Evolutionary conservation across 2,797 vertebrate genomes (phyloP).

Genomic region (Onychomys torridus): DNA sequence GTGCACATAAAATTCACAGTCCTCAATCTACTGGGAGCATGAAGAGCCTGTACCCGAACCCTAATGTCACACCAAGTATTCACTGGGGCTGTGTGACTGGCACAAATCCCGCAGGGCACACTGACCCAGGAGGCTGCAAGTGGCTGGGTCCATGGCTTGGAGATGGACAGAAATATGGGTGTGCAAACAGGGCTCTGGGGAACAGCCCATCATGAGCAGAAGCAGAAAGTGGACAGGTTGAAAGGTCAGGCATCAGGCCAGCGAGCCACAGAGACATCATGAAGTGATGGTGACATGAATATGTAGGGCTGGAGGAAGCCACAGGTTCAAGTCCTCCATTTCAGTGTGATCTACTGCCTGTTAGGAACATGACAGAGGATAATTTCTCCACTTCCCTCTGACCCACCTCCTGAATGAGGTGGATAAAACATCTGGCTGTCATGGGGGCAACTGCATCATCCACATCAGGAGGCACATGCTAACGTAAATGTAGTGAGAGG

Average conservation of each 20-base stretch:
- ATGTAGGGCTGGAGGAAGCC: background rate
- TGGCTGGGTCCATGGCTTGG: background rate
- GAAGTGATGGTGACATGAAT: background rate
- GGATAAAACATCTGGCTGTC: background rate
- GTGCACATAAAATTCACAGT: background rate
- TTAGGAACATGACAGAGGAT: rapidly evolving
- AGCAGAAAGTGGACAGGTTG: background rate
- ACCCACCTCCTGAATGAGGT: background rate
- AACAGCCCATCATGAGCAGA: rapidly evolving
- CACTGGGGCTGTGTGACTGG: rapidly evolving
- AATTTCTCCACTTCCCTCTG: background rate
- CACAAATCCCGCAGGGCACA: too few relatives aligned
- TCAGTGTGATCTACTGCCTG: background rate
- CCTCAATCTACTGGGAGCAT: background rate
- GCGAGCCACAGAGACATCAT: background rate
- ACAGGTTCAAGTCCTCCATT: background rate
- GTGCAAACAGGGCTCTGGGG: rapidly evolving
- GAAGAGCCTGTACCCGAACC: background rate
- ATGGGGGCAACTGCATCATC: background rate
- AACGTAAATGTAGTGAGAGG: background rate
- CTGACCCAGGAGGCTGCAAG: rapidly evolving
- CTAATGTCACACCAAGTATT: background rate
- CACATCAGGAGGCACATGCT: rapidly evolving
- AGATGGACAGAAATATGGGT: rapidly evolving
- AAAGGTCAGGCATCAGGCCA: background rate